Conservation (phyloP, 2,797 vertebrate genomes). For the Centroberyx gerrardi region DNA sequence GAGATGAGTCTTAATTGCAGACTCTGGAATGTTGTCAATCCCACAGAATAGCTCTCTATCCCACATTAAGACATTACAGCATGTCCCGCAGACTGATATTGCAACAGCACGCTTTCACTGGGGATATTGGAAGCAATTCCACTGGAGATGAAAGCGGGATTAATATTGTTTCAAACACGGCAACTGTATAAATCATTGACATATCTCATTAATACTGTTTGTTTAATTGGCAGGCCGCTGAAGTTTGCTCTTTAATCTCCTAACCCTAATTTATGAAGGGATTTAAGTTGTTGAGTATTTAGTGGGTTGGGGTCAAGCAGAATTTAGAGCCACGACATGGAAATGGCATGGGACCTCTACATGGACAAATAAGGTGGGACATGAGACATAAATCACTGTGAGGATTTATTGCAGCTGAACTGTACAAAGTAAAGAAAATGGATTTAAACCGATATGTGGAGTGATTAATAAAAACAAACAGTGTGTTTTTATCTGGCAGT, state of each 20-base stretch:
- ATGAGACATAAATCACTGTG: slow-evolving; percentile 29
- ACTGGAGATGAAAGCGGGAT: slow-evolving; percentile 56
- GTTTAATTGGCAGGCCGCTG: slow-evolving; percentile 54
- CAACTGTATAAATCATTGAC: slow-evolving; percentile 69
- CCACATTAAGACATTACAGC: slow-evolving; percentile 58
- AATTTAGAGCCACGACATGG: slow-evolving; percentile 15
- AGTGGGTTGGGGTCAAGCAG: slow-evolving; percentile 25
- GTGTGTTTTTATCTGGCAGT: slow-evolving; percentile 3
- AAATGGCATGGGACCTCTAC: slow-evolving; percentile 7
- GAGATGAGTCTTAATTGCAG: slow-evolving; percentile 60
- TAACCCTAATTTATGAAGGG: slow-evolving; percentile 65
- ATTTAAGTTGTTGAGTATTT: slow-evolving; percentile 34
- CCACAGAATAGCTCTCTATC: slow-evolving; percentile 50
- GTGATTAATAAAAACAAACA: slow-evolving; percentile 17
- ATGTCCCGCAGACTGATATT: slow-evolving; percentile 48
- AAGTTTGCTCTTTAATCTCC: slow-evolving; percentile 48
- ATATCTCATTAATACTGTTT: slow-evolving; percentile 61
- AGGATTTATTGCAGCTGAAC: slow-evolving; percentile 16
- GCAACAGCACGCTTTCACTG: slow-evolving; percentile 46
- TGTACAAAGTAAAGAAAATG: neutral
- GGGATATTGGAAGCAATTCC: slow-evolving; percentile 45
- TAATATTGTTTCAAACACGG: slow-evolving; percentile 64
- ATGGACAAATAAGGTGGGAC: slow-evolving; percentile 11
- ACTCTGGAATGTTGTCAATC: slow-evolving; percentile 49
- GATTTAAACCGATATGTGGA: slow-evolving; percentile 4